Base-by-base conservation (phyloP, 1,140 invertebrate species). In the Nephotettix cincticeps region DNA sequence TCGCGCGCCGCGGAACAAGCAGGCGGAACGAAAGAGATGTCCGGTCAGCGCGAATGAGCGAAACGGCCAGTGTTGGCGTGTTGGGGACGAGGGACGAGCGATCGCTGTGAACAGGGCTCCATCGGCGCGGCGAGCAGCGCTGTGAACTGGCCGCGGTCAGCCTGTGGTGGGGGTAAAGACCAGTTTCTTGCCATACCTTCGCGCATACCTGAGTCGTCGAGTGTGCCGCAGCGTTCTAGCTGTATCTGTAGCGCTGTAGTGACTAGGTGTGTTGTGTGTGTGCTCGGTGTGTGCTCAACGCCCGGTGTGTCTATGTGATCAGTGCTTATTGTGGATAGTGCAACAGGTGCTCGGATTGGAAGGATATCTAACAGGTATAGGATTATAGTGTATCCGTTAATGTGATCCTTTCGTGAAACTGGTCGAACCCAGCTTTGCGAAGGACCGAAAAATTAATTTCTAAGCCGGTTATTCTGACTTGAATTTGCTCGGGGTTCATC, bases 131-230 rank as follows among this genome's bases (percentile, higher is more conserved):
- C 3, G 21, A 19, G 47, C 47, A 21, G 21, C 19, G 47, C 47
- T 51, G 47, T 51, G 47, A 51, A 51, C 47, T n/a, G 47, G 47
- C 47, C 47, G 47, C 47, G 47, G 47, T 21, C 47, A 21, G 47
- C n/a, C 47, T 6, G n/a, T 51, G 47, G 47, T 19, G 47, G 47
- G 47, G 47, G 47, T 11, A 51, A n/a, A 51, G 47, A 51, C 47
- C 47, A 51, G 47, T 51, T 51, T 51, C 47, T 51, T 51, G 47
- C 47, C 47, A 51, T 51, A 51, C 47, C 47, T 51, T 51, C 47
- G 47, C 47, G 47, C 47, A 51, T 51, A 51, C 47, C 47, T 51
- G 47, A 51, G 21, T 17, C 21, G 4, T n/a, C n/a, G n/a, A n/a
- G n/a, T 19, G 47, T 9, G 14, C n/a, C 14, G 6, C 14, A 51